These are phyloP conservation scores for Arnoldichthys spilopterus DNA, from an alignment of 2,797 vertebrate genomes.

Conservation along the genomic window DNA sequence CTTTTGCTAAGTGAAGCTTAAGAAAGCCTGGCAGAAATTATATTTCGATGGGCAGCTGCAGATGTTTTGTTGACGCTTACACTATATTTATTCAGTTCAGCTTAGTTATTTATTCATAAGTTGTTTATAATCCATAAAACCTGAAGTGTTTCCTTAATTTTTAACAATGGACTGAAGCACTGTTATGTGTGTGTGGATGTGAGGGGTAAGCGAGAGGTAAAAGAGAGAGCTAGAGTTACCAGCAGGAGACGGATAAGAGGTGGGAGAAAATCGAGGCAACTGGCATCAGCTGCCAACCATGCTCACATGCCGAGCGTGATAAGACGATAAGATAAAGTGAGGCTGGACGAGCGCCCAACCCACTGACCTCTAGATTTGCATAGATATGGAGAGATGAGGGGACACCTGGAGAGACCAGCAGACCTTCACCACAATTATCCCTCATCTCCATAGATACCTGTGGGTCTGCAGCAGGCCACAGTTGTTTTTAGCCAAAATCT, in stretches of 20 bases:
- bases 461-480: slow-evolving; percentile 58
- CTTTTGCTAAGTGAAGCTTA: background rate
- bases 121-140: no score
- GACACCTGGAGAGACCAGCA: slow-evolving; percentile 54
- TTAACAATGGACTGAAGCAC: background rate
- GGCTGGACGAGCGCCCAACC: slow-evolving; percentile 66
- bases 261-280: slow-evolving; percentile 24
- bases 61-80: no score
- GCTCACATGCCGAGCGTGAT: slow-evolving; percentile 56
- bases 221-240: background rate
- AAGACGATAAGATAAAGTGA: slow-evolving; percentile 76
- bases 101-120: no score
- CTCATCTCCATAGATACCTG: slow-evolving; percentile 79
- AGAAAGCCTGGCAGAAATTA: background rate
- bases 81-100: background rate
- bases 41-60: background rate
- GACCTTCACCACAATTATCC: slow-evolving; percentile 52
- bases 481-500: slow-evolving; percentile 66
- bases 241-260: slow-evolving; percentile 12
- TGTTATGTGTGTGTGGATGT: no score
- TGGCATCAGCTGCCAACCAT: slow-evolving; percentile 30
- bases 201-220: background rate
- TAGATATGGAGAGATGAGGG: slow-evolving; percentile 77
- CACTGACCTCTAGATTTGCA: slow-evolving; percentile 77
- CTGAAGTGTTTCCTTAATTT: background rate